Evolutionary conservation across 1,140 invertebrate genomes (phyloP), one percentile per base, ranked within the genome.

Genomic region (Sogatella furcifera): DNA sequence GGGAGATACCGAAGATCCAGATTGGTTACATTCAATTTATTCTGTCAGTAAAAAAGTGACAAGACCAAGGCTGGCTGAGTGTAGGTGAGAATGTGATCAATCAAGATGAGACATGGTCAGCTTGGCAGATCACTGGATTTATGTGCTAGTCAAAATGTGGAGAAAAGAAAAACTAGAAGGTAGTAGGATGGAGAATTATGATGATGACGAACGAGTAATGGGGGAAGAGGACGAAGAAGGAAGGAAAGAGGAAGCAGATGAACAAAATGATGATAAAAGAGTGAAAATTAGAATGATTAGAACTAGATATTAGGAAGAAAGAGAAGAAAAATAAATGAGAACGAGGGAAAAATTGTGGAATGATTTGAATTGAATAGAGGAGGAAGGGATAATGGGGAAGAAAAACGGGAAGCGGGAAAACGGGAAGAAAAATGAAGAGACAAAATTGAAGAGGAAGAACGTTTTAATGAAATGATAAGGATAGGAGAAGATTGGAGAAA

Each of bases 201-300:
- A 24, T 10, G 46, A 52, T 5, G 22, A 5, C 6, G 46, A 52
- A 24, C 5, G 46, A 52, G 13, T 2, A 19, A 14, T 19, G 22
- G 46, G n/a, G 22, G 43, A 59, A 59, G 56, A 61, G 61, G 15
- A 61, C 58, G 43, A 57, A 28, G 55, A 10, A 11, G 42, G 34
- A 21, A 24, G 57, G 19, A 28, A 14, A 61, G 15, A 42, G 55
- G 55, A 21, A 60, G 57, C 15, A 49, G 21, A 46, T 53, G 59
- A 57, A 56, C 44, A 21, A 55, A 10, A 53, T 4, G 10, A 14
- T 52, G 55, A 42, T 21, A 19, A 41, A 44, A 42, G 13, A 21
- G 60, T 52, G 41, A 54, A 52, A 17, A n/a, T n/a, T n/a, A n/a
- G n/a, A n/a, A n/a, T n/a, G n/a, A n/a, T n/a, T n/a, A n/a, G 44